These are phyloP conservation scores for Tetranychus truncatus DNA, from an alignment of 2,888 invertebrate genomes.

Conservation along the genomic window DNA sequence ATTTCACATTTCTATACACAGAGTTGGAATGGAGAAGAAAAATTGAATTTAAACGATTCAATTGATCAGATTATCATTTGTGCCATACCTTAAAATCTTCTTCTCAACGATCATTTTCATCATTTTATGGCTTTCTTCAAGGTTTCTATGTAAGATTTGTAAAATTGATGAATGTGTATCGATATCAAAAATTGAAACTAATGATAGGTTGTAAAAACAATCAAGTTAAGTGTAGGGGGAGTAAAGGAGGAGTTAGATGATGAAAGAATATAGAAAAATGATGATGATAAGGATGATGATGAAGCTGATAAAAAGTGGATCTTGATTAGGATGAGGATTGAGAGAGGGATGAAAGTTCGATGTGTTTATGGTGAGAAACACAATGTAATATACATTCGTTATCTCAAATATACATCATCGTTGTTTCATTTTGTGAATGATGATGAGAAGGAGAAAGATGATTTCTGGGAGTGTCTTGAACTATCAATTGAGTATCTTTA, in stretches of 20 bases:
- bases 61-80: neutral
- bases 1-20: neutral
- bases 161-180: neutral
- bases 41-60: no score
- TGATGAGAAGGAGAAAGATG: neutral
- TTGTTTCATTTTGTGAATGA: neutral
- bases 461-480: neutral
- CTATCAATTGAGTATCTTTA: neutral
- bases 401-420: neutral
- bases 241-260: neutral
- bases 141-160: neutral
- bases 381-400: neutral
- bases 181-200: neutral
- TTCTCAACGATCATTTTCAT: neutral
- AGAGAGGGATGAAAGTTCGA: neutral
- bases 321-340: neutral
- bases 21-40: neutral
- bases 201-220: neutral
- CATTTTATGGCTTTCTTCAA: neutral
- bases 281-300: neutral
- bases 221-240: neutral
- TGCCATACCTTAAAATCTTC: neutral
- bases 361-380: neutral
- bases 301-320: neutral
- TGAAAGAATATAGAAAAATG: neutral